Base-by-base conservation (phyloP, 2,888 invertebrate species). In the Andrena dorsata region DNA sequence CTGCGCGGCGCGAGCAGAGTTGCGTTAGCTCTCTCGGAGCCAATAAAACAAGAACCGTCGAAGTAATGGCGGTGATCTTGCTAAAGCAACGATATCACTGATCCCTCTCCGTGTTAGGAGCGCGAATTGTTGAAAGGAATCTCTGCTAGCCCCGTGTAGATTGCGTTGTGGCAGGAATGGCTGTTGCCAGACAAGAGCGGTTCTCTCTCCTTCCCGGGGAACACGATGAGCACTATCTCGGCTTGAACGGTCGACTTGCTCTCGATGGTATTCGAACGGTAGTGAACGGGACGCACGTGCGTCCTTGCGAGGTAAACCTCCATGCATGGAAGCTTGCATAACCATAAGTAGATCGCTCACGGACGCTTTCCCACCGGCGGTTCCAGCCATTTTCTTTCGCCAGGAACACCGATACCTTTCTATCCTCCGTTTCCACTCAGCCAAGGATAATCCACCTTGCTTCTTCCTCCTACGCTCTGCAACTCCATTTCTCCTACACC, bases 301-400 rank as follows among this genome's bases (percentile, higher is more conserved):
- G 88, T 85, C 86, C 87, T 86, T 86, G 88, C 82, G 80, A 86
- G 85, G 79, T 80, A 77, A 82, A 78, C 75, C 83, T 76, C 88
- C 80, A 41, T 80, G 80, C 78, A 79, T 60, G 61, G 72, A 68
- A 64, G 65, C 41, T 88, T 88, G 83, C 86, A 69, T 83, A 86
- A 86, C 72, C 74, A 64, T 64, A 83, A 74, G 60, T 76, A 77
- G 79, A 79, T 69, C 69, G 71, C 53, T 68, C 60, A 75, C 72
- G 72, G 75, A 72, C 64, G 53, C 73, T 83, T 71, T 72, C 71
- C 41, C 70, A 65, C 82, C 76, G 72, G 30, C 76, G 72, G 23
- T 64, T 58, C 64, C 68, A 75, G 13, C 1, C 30, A 64, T 81
- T 81, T 76, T 82, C 76, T 72, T 41, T 75, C 51, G 13, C 13